These are phyloP conservation scores for Merluccius polli DNA, from an alignment of 2,797 vertebrate genomes.

Conservation along the genomic window DNA sequence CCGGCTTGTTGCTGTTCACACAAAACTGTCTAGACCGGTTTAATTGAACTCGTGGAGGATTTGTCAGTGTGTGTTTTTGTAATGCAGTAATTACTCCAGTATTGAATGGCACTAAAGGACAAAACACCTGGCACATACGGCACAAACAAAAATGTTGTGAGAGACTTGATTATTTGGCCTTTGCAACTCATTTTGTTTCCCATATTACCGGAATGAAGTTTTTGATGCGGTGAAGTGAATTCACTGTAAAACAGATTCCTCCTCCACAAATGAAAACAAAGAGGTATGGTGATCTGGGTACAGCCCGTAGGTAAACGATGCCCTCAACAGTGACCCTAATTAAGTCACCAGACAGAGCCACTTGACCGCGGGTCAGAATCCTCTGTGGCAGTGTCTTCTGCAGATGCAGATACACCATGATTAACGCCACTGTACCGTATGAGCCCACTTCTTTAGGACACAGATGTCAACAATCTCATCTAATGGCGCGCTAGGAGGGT, in stretches of 20 bases:
- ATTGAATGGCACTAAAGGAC: background rate
- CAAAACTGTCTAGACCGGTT: constrained; percentile 1
- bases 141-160: background rate
- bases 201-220: background rate
- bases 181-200: too few relatives aligned
- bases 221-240: constrained; percentile 12
- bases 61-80: constrained; percentile 4
- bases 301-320: constrained; percentile 39
- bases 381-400: constrained; percentile 14
- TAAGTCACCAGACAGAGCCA: constrained; percentile 73
- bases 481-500: background rate
- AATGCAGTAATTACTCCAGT: background rate
- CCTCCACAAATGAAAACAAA: constrained; percentile 41
- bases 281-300: constrained; percentile 44
- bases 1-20: background rate
- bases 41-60: constrained; percentile 8
- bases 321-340: constrained; percentile 67
- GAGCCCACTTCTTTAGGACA: background rate
- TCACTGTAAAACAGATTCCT: constrained; percentile 41
- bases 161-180: background rate
- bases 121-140: background rate
- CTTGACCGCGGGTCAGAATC: constrained; percentile 66
- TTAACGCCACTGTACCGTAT: background rate
- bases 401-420: background rate
- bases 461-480: background rate